A percentile compares a stretch with the other conserved stretches of the same genome.
Conservation (phyloP, 2,113 vertebrate genomes). For the human region GRCh38 chr2:206783501-206784000, state of each 20-base stretch:
- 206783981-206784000: background rate
- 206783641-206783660: background rate
- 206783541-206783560: background rate
- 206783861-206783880: background rate
- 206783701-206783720: background rate
- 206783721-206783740: background rate
- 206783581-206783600: background rate
- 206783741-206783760: background rate
- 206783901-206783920: background rate
- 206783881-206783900: background rate
- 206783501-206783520: background rate
- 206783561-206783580: background rate
- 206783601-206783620: background rate
- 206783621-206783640: background rate
- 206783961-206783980: background rate
- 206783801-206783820: background rate
- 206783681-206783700: background rate
- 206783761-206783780: background rate
- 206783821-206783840: background rate
- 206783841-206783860: background rate
- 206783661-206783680: background rate
- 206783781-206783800: background rate
- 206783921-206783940: background rate
- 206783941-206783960: rapidly evolving
- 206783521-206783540: background rate